Evolutionary conservation across 2,888 invertebrate genomes (phyloP).

Genomic region (Hypena proboscidalis): DNA sequence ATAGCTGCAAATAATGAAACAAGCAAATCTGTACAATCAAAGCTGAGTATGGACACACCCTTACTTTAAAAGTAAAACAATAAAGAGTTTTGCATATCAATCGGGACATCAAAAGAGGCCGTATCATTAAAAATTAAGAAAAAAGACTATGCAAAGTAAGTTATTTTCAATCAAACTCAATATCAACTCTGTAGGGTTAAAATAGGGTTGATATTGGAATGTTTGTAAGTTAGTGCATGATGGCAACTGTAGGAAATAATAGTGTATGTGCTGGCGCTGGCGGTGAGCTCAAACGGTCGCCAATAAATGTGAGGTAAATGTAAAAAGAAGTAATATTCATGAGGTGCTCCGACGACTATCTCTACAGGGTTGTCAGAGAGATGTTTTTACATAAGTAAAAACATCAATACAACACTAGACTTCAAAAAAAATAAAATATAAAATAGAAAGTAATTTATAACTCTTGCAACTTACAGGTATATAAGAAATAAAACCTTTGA

Average conservation of each 20-base stretch:
- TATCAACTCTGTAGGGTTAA: slow-evolving; percentile 14
- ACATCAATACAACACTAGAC: too few species aligned
- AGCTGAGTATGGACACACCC: slow-evolving; percentile 25
- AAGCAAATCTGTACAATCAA: slow-evolving; percentile 8
- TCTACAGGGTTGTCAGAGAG: slow-evolving; percentile 35
- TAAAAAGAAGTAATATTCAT: slow-evolving; percentile 74
- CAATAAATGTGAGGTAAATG: slow-evolving; percentile 69
- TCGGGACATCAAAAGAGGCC: slow-evolving; percentile 72
- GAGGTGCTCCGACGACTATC: slow-evolving; percentile 59
- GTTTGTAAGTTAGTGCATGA: slow-evolving; percentile 19
- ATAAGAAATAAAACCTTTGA: too few species aligned
- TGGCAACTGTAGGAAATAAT: slow-evolving; percentile 43
- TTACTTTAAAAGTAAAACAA: slow-evolving; percentile 57
- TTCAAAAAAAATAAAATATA: neutral
- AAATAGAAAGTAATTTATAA: too few species aligned
- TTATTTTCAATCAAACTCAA: slow-evolving; percentile 10
- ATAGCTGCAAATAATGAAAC: neutral
- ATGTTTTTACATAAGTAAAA: neutral
- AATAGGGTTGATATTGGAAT: slow-evolving; percentile 26
- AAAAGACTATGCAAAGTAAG: slow-evolving; percentile 41
- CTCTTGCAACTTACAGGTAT: too few species aligned
- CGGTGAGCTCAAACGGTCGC: slow-evolving; percentile 68
- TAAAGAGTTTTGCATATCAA: slow-evolving; percentile 77
- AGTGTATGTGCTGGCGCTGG: slow-evolving; percentile 59
- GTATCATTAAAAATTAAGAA: slow-evolving; percentile 65